phyloP scores from a whole-genome alignment of 2,797 vertebrate genomes.

The Pseudochirops corinnae region DNA sequence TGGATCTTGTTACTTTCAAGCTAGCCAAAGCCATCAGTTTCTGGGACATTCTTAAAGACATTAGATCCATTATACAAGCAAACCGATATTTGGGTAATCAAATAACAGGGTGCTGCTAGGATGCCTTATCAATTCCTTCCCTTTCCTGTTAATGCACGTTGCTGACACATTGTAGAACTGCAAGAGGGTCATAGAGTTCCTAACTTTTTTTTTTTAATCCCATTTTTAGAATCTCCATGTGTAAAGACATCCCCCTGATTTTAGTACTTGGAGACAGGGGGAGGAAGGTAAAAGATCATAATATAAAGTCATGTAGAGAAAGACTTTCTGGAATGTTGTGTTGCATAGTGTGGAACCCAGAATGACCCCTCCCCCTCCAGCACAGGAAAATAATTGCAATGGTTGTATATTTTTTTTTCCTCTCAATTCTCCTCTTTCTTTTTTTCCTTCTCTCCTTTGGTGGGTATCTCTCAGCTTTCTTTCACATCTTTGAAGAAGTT shows the following conservation, averaged over 20 bases:
- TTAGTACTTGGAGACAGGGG: constrained; percentile 50
- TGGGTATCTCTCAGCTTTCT: constrained; percentile 13
- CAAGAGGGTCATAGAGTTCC: constrained; percentile 51
- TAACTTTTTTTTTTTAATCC: constrained; percentile 49
- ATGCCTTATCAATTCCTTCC: constrained; percentile 68
- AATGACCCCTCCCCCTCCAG: background rate
- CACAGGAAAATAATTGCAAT: background rate
- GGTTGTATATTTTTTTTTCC: background rate
- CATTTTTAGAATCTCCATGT: constrained; percentile 66
- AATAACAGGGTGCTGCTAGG: constrained; percentile 66
- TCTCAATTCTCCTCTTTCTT: background rate
- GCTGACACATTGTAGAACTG: constrained; percentile 67
- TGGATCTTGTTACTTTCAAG: constrained; percentile 87
- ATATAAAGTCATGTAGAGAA: constrained; percentile 65
- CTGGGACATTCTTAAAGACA: constrained; percentile 84
- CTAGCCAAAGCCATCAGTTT: constrained; percentile 83
- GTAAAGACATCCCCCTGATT: constrained; percentile 50
- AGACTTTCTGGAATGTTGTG: constrained; percentile 56
- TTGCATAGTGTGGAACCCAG: constrained; percentile 21
- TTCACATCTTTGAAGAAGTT: constrained; percentile 58
- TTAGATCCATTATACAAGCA: constrained; percentile 80
- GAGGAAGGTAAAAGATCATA: constrained; percentile 11
- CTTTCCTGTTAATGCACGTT: constrained; percentile 52
- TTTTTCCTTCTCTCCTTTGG: background rate
- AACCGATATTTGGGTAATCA: constrained; percentile 83